A percentile compares a stretch with the other conserved stretches of the same genome.
These are phyloP conservation scores for Lagopus leucura DNA, from an alignment of 2,113 vertebrate species.

Conservation along the genomic window DNA sequence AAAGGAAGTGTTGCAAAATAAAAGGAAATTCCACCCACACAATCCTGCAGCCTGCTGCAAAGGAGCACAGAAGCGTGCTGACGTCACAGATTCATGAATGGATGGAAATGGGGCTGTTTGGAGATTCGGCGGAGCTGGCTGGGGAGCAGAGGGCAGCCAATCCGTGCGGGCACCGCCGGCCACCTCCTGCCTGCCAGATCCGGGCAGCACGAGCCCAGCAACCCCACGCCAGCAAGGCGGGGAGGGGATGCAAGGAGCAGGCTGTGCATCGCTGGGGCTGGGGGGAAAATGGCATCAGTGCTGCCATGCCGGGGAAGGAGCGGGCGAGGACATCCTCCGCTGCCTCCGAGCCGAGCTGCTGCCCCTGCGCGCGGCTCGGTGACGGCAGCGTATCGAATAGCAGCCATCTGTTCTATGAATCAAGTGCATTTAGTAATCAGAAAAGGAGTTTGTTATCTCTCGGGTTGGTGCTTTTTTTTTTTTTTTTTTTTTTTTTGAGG, in stretches of 20 bases:
- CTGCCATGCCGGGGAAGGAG: neutral
- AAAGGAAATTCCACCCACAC: slow-evolving; percentile 80
- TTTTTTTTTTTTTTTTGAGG: neutral
- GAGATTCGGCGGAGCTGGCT: slow-evolving; percentile 63
- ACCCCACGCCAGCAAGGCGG: neutral
- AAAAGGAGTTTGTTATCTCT: neutral
- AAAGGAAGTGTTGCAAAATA: slow-evolving; percentile 70
- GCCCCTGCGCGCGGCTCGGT: neutral
- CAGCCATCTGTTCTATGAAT: slow-evolving; percentile 33
- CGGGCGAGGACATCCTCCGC: neutral
- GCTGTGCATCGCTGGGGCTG: neutral
- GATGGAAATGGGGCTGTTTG: slow-evolving; percentile 74
- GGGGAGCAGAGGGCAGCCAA: slow-evolving; percentile 58
- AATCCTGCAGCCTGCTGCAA: slow-evolving; percentile 76
- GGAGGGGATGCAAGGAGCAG: neutral
- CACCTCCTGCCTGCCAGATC: slow-evolving; percentile 61
- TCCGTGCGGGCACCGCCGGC: slow-evolving; percentile 29
- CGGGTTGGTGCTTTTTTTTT: neutral
- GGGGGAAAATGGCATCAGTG: neutral
- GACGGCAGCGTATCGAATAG: neutral
- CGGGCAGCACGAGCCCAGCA: slow-evolving; percentile 35
- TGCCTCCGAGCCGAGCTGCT: neutral
- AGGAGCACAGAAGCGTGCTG: slow-evolving; percentile 75
- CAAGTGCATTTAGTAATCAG: neutral
- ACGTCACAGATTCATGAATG: slow-evolving; percentile 89